Conservation (phyloP, 1,140 invertebrate species). For the Reticulitermes speratus region DNA sequence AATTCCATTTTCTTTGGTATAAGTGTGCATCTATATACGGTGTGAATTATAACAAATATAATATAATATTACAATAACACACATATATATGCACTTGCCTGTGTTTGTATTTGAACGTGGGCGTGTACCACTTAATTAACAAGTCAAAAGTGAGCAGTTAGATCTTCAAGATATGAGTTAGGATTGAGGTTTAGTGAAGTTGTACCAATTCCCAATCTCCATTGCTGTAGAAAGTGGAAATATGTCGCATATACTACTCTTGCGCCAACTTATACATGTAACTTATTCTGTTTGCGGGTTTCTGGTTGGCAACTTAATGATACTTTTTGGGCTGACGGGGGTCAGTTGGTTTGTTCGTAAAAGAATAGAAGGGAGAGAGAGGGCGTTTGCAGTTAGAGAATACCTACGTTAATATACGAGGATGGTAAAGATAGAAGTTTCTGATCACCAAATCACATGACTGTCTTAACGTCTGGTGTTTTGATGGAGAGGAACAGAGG, state of each 20-base stretch:
- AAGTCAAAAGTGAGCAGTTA: no score
- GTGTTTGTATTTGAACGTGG: no score
- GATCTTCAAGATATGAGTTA: no score
- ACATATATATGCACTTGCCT: no score
- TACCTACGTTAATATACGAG: neutral
- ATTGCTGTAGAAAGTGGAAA: no score
- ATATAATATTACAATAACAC: no score
- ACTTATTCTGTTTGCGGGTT: constrained; percentile 7
- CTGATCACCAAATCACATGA: constrained; percentile 15
- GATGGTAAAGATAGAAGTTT: neutral
- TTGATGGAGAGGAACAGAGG: neutral
- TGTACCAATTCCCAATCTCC: no score
- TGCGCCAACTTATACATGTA: neutral
- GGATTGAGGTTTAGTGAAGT: no score
- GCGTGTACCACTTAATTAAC: no score
- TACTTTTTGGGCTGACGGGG: constrained; percentile 17
- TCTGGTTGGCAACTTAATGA: neutral
- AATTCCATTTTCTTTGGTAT: no score
- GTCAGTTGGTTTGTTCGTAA: constrained; percentile 15
- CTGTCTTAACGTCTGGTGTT: neutral
- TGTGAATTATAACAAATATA: no score
- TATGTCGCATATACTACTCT: neutral
- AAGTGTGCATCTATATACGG: no score
- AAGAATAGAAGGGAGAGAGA: neutral
- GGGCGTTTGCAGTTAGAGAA: neutral